Percentiles rank a stretch among this genome's conserved stretches.
Conservation (phyloP, 2,888 invertebrate species). For the Diplazon laetatorius region DNA sequence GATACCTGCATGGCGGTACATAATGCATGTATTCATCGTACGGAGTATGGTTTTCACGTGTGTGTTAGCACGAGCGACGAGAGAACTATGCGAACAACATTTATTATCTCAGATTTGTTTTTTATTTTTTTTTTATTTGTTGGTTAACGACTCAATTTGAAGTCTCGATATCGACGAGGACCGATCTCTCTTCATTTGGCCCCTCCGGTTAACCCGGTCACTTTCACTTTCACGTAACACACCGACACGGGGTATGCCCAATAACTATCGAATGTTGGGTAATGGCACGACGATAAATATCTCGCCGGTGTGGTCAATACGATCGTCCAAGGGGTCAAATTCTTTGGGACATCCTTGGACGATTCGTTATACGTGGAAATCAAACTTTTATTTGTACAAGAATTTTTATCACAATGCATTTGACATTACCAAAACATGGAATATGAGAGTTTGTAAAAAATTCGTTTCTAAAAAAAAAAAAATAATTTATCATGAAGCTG, state of each 20-base stretch:
- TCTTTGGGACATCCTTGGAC: background rate
- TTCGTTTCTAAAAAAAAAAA: too few species aligned
- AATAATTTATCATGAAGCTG: too few species aligned
- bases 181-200: slow-evolving; percentile 61
- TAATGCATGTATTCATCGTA: background rate
- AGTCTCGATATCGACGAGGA: slow-evolving; percentile 58
- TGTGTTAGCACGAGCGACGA: background rate
- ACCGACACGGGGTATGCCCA: slow-evolving; percentile 35
- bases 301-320: slow-evolving; percentile 30
- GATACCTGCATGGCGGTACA: background rate
- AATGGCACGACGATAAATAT: slow-evolving; percentile 16
- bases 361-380: too few species aligned
- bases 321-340: background rate
- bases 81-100: background rate
- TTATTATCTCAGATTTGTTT: slow-evolving; percentile 12
- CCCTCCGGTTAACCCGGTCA: slow-evolving; percentile 58
- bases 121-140: slow-evolving; percentile 8
- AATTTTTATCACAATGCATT: too few species aligned
- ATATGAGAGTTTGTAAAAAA: too few species aligned
- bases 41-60: background rate
- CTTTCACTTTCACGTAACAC: slow-evolving; percentile 62
- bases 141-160: slow-evolving; percentile 61
- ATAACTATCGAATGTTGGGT: slow-evolving; percentile 36
- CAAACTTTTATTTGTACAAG: too few species aligned
- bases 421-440: too few species aligned